phyloP scores from a whole-genome alignment of 1,140 invertebrate species.

The Melanaphis sacchari region DNA sequence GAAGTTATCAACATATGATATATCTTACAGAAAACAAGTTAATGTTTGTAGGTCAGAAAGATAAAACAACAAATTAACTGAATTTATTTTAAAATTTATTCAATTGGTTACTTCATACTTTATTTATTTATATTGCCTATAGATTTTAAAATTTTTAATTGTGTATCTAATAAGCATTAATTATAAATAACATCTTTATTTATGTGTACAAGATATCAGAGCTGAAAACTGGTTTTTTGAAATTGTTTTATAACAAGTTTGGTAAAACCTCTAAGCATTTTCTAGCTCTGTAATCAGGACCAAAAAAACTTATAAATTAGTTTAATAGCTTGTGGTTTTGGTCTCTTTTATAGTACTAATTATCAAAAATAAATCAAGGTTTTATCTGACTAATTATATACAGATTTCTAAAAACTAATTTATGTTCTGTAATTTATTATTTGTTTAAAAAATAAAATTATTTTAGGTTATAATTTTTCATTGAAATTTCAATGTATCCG shows the following conservation, averaged over 20 bases:
- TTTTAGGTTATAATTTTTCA: neutral
- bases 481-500: constrained; percentile 52
- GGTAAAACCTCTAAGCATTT: neutral
- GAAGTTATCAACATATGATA: no score
- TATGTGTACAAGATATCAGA: neutral
- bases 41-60: no score
- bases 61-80: no score
- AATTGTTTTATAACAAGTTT: neutral
- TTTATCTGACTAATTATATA: neutral
- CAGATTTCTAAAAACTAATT: neutral
- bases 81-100: no score
- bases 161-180: no score
- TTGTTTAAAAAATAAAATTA: neutral
- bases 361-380: neutral
- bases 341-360: neutral
- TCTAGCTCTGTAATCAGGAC: neutral
- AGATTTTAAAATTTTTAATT: neutral
- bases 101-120: neutral
- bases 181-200: no score
- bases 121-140: neutral
- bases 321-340: neutral
- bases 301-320: neutral
- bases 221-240: neutral
- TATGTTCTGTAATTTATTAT: neutral
- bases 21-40: no score